These are phyloP conservation scores for Hydrotaea diabolus DNA, from an alignment of 2,888 invertebrate species.

Conservation along the genomic window DNA sequence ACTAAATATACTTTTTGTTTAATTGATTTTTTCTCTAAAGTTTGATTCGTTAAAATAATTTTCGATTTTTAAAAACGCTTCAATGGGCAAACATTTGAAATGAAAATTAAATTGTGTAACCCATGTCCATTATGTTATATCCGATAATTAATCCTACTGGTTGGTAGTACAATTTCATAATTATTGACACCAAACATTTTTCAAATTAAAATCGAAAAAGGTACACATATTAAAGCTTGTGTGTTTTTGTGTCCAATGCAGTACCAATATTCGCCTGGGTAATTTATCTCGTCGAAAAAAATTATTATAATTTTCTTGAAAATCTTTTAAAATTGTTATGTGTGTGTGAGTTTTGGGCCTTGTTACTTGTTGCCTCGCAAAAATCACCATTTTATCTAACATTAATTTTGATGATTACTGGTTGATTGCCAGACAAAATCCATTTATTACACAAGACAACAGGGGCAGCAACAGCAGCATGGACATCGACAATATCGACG, in stretches of 20 bases:
- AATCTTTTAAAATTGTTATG: not conserved
- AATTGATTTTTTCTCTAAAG: too few relatives aligned
- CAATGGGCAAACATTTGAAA: not conserved
- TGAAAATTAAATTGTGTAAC: not conserved
- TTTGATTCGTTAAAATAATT: too few relatives aligned
- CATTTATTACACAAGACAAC: slow-evolving; percentile 54
- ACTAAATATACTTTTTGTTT: too few relatives aligned
- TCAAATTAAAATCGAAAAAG: too few relatives aligned
- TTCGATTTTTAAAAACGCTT: too few relatives aligned
- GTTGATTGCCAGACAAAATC: slow-evolving; percentile 56
- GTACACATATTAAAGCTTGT: too few relatives aligned
- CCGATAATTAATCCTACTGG: slow-evolving; percentile 11
- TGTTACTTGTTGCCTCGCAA: not conserved
- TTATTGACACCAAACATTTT: slow-evolving; percentile 11
- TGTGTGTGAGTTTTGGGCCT: not conserved
- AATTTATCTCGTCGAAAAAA: not conserved
- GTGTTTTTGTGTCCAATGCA: not conserved
- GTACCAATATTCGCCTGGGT: slow-evolving; percentile 3
- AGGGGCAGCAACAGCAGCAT: slow-evolving; percentile 7
- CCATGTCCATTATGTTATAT: not conserved
- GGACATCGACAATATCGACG: slow-evolving; percentile 2
- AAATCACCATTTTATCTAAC: slow-evolving; percentile 38
- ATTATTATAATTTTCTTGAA: not conserved
- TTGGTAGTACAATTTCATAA: not conserved
- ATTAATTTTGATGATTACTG: slow-evolving; percentile 51